Conservation (phyloP, 2,888 invertebrate genomes). For the Mamestra brassicae region DNA sequence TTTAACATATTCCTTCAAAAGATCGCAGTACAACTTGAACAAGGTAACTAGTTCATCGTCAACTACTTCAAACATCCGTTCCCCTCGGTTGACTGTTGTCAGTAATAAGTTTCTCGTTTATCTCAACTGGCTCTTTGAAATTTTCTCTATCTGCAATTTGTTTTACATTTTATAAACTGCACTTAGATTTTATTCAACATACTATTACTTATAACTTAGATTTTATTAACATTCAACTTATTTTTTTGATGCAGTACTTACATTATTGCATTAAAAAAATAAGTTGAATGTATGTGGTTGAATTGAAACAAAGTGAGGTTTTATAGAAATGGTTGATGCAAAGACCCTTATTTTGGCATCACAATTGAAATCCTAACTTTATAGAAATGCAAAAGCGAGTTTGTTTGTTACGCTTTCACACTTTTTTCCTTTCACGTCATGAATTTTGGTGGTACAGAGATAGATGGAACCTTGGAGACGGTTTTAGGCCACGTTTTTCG, state of each 20-base stretch:
- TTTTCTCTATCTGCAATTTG: constrained; percentile 11
- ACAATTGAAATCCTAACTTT: too few species aligned
- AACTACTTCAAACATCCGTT: constrained; percentile 56
- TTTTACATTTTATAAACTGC: constrained; percentile 24
- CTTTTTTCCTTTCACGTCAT: too few species aligned
- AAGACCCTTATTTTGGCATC: neutral
- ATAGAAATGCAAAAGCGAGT: too few species aligned
- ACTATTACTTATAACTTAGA: too few species aligned
- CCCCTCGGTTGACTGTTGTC: constrained; percentile 48
- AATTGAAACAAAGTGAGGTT: neutral
- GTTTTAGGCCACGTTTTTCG: too few species aligned
- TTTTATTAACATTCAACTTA: too few species aligned
- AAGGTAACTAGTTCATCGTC: constrained; percentile 51
- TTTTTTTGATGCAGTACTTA: too few species aligned
- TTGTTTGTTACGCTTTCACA: too few species aligned
- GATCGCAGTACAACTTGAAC: constrained; percentile 32
- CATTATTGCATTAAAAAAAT: neutral
- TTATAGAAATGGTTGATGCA: neutral
- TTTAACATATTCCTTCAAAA: constrained; percentile 35
- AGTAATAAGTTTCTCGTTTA: constrained; percentile 51
- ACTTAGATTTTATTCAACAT: neutral
- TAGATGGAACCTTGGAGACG: too few species aligned
- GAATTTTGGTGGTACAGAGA: too few species aligned
- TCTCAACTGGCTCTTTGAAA: constrained; percentile 31
- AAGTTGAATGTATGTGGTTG: neutral